Conservation (phyloP, 2,888 invertebrate species). For the Eustalomyia histrio region DNA sequence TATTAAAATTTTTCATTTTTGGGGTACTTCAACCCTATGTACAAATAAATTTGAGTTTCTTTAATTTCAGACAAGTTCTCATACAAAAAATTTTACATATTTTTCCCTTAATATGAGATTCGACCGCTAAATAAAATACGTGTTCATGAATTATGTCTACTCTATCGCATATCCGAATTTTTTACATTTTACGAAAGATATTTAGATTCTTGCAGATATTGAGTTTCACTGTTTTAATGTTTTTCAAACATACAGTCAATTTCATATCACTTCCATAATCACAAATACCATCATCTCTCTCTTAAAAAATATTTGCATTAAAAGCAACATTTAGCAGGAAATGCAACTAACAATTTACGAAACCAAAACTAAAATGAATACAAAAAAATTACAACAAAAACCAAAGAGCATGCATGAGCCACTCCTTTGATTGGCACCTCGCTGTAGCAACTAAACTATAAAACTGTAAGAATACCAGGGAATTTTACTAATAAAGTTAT, state of each 20-base stretch:
- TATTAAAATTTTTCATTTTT: too few species aligned
- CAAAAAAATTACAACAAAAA: conserved; percentile 25
- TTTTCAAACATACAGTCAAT: neutral
- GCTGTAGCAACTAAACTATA: neutral
- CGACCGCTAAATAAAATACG: too few species aligned
- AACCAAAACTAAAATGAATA: conserved; percentile 24
- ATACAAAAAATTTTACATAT: too few species aligned
- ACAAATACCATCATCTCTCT: neutral
- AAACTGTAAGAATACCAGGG: neutral
- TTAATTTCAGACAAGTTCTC: too few species aligned
- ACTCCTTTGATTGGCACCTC: conserved; percentile 59
- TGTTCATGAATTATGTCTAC: too few species aligned
- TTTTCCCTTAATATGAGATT: too few species aligned
- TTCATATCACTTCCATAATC: neutral
- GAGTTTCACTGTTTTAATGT: too few species aligned
- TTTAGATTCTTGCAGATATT: too few species aligned
- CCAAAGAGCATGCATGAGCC: conserved; percentile 40
- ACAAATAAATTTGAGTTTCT: too few species aligned
- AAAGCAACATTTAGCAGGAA: conserved; percentile 43
- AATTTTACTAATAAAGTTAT: conserved; percentile 55
- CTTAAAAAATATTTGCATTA: neutral
- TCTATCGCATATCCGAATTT: too few species aligned
- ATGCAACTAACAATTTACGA: conserved; percentile 57
- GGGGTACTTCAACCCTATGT: too few species aligned
- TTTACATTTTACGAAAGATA: too few species aligned